These are phyloP conservation scores for Cepaea hortensis DNA, from an alignment of 2,888 invertebrate genomes.

Conservation along the genomic window DNA sequence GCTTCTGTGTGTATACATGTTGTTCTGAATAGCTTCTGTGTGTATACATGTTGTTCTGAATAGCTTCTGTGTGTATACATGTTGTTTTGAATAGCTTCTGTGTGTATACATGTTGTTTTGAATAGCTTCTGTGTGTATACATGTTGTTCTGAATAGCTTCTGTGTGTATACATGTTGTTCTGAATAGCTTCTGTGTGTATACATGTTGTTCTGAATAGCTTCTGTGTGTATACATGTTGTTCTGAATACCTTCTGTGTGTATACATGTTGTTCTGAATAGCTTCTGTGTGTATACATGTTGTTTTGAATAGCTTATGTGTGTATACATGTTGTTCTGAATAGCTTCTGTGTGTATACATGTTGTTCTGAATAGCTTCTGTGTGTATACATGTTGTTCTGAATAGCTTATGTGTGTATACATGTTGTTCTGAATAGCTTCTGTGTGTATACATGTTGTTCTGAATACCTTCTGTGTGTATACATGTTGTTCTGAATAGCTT, in stretches of 20 bases:
- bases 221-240: too few relatives aligned
- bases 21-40: too few relatives aligned
- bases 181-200: neutral
- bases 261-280: neutral
- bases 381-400: neutral
- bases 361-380: neutral
- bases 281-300: neutral
- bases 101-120: neutral
- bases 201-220: neutral
- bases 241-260: neutral
- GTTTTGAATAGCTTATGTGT: too few relatives aligned
- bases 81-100: neutral
- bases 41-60: too few relatives aligned
- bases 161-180: neutral
- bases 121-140: neutral
- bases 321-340: too few relatives aligned
- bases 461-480: neutral
- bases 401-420: too few relatives aligned
- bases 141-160: neutral
- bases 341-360: neutral
- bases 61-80: neutral
- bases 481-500: neutral
- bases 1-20: neutral
- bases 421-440: neutral
- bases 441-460: neutral